Base-by-base conservation (phyloP, 1,140 invertebrate genomes). In the Diuraphis noxia region DNA sequence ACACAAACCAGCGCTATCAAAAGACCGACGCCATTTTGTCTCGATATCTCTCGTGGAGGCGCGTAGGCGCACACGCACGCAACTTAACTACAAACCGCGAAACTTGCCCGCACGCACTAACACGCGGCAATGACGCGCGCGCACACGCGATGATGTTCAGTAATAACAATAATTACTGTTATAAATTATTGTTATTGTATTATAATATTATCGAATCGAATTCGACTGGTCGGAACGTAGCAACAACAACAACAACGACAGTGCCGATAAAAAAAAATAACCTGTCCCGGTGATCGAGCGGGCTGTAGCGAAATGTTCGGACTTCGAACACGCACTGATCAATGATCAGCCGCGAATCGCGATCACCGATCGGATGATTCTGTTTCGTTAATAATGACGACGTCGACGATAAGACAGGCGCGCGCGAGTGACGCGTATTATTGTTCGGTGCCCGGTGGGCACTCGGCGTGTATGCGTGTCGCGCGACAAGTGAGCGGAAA, bases 11-110 rank as follows among this genome's bases (percentile, higher is more conserved):
- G 88, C 43, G 34, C 89, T 91, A 91, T 91, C 89, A 91, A 40
- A 36, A 52, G 52, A 25, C 10, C 17, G 89, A 91, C 89, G 89
- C 89, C 89, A 91, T 91, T 91, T 91, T 91, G 89, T 91, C 89
- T 81, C 89, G 40, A 81, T 91, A 91, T 91, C 89, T 82, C 40
- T 36, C n/a, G 30, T 23, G 86, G 36, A 81, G 23, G 25, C 23
- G 34, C 89, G 77, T 23, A 81, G 23, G 25, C 23, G 34, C 89
- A 43, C 34, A 46, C 88, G 19, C 63, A 46, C 88, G n/a, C 88
- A 72, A 72, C 56, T 72, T 72, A n/a, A 72, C 56, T n/a, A 72
- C 52, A 21, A 56, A 90, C 63, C 25, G 43, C 81, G 52, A 72
- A 63, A 72, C 25, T 34, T n/a, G n/a, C 23, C 13, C 36, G 52